phyloP scores from a whole-genome alignment of 2,113 vertebrate genomes.

The Ictalurus punctatus region DNA sequence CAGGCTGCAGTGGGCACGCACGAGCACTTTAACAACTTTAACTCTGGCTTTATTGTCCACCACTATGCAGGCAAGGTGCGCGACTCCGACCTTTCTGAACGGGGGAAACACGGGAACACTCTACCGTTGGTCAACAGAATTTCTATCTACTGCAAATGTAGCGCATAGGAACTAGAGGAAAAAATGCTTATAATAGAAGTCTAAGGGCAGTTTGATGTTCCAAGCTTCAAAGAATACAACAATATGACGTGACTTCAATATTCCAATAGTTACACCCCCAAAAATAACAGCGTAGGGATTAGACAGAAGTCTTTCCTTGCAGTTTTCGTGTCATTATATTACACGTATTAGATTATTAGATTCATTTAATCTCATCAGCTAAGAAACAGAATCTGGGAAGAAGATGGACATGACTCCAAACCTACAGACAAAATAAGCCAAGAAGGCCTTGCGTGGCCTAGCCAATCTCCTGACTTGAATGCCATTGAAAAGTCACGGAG shows the following conservation, averaged over 20 bases:
- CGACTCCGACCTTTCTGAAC: background rate
- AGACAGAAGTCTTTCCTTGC: background rate
- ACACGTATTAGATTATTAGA: background rate
- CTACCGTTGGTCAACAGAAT: background rate
- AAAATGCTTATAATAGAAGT: background rate
- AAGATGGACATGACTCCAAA: background rate
- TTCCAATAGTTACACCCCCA: background rate
- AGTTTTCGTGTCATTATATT: background rate
- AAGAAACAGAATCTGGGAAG: too few relatives aligned
- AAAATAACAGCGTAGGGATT: too few relatives aligned
- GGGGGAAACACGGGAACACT: background rate
- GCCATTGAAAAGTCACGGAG: background rate
- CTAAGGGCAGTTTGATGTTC: background rate
- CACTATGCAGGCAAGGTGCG: conserved; percentile 94
- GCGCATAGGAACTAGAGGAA: background rate
- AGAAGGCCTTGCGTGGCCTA: background rate
- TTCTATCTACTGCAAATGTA: background rate
- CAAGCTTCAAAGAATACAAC: too few relatives aligned
- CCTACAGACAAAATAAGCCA: background rate
- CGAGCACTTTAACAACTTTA: conserved; percentile 98
- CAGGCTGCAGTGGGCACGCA: conserved; percentile 88
- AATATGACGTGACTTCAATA: too few relatives aligned
- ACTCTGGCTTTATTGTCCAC: conserved; percentile 88
- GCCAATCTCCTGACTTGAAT: background rate
- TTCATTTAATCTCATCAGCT: too few relatives aligned